These are phyloP conservation scores for Anguilla japonica DNA, from an alignment of 2,113 vertebrate species.

Conservation along the genomic window DNA sequence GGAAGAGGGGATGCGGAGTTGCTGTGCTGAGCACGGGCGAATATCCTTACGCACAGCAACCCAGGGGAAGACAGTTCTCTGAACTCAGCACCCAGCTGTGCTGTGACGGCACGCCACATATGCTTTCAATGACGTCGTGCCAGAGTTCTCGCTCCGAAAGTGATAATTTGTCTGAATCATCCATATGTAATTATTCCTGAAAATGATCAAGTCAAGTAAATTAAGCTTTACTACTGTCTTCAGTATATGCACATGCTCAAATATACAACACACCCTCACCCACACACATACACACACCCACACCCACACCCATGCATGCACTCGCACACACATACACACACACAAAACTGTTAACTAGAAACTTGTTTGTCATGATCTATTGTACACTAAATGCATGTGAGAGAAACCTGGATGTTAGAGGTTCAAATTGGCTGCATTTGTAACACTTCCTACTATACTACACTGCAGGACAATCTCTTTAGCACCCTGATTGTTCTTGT, in stretches of 20 bases:
- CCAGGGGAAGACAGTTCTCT: neutral
- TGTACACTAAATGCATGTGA: neutral
- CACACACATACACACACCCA: neutral
- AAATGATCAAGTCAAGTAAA: no score
- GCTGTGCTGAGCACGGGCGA: constrained; percentile 30
- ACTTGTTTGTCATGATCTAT: neutral
- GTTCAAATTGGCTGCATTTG: neutral
- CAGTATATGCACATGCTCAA: neutral
- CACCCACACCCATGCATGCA: neutral
- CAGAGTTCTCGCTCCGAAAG: neutral
- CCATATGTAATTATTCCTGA: no score
- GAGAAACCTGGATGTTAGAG: neutral
- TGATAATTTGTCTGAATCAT: neutral
- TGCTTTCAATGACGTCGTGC: neutral
- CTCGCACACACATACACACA: neutral
- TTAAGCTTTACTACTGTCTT: no score
- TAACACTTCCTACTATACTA: neutral
- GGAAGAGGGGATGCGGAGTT: constrained; percentile 19
- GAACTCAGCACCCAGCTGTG: neutral
- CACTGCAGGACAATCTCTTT: neutral
- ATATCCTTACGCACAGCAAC: neutral
- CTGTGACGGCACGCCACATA: neutral
- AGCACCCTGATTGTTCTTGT: neutral
- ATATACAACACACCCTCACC: neutral
- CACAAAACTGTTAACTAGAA: neutral